Percentiles rank a stretch among this genome's conserved stretches.
These are phyloP conservation scores for Crotophaga sulcirostris DNA, from an alignment of 2,113 vertebrate species.

Conservation along the genomic window DNA sequence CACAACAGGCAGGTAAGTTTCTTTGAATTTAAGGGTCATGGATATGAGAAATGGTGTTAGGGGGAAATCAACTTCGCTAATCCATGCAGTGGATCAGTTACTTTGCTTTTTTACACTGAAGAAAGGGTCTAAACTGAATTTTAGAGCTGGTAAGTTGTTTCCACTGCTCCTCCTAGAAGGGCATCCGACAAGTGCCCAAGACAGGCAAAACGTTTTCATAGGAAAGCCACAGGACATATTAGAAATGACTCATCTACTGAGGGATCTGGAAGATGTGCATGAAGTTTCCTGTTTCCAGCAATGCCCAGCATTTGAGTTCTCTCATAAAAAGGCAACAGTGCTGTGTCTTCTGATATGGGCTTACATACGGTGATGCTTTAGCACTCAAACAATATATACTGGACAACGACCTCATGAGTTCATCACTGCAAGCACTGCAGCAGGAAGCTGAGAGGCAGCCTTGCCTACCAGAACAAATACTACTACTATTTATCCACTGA, in stretches of 20 bases:
- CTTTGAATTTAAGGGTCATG: not conserved
- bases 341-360: not conserved
- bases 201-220: not conserved
- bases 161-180: not conserved
- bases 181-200: not conserved
- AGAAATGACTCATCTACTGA: not conserved
- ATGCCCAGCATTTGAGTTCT: not conserved
- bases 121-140: not conserved
- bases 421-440: not conserved
- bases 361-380: not conserved
- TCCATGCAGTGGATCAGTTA: not conserved
- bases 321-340: not conserved
- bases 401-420: not conserved
- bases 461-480: constrained; percentile 1
- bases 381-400: not conserved
- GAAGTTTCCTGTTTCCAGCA: not conserved
- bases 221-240: not conserved
- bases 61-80: not conserved
- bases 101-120: not conserved
- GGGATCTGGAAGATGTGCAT: not conserved
- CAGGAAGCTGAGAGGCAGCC: not conserved
- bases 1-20: not conserved
- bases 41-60: not conserved
- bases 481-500: not conserved
- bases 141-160: not conserved